phyloP scores from a whole-genome alignment of 2,797 vertebrate species.

The Moxostoma hubbsi region DNA sequence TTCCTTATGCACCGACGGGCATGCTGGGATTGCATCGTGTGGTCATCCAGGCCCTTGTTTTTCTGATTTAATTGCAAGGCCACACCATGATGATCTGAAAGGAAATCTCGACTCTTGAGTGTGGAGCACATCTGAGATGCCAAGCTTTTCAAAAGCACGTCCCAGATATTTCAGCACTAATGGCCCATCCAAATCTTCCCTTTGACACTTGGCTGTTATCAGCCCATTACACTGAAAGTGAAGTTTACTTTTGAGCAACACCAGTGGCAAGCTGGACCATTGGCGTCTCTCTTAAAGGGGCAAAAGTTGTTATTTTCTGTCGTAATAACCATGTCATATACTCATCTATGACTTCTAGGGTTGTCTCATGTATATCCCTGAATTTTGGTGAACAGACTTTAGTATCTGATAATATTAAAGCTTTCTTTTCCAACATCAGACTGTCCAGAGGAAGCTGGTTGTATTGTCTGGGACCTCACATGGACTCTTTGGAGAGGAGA shows the following conservation, averaged over 20 bases:
- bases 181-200: background rate
- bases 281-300: slow-evolving; percentile 41
- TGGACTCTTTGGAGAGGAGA: slow-evolving; percentile 8
- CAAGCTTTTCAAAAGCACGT: slow-evolving; percentile 56
- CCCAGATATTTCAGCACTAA: slow-evolving; percentile 35
- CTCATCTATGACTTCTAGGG: slow-evolving; percentile 9
- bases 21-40: slow-evolving; percentile 3
- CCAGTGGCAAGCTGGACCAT: background rate
- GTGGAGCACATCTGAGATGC: slow-evolving; percentile 6
- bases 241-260: background rate
- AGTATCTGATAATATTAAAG: slow-evolving; percentile 1
- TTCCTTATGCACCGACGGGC: background rate
- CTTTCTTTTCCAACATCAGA: slow-evolving; percentile 21
- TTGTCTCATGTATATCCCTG: slow-evolving; percentile 35
- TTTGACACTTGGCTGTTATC: background rate
- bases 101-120: slow-evolving; percentile 22
- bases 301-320: slow-evolving; percentile 2
- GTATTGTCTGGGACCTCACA: slow-evolving; percentile 7
- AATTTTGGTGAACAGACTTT: slow-evolving; percentile 34
- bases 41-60: slow-evolving; percentile 2
- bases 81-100: slow-evolving; percentile 22
- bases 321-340: slow-evolving; percentile 35
- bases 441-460: slow-evolving; percentile 6
- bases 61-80: slow-evolving; percentile 20
- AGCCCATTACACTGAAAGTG: background rate